Percentiles rank a stretch among this genome's conserved stretches.
These are phyloP conservation scores for Poeciliopsis infans DNA, from an alignment of 2,797 vertebrate species.

Conservation along the genomic window DNA sequence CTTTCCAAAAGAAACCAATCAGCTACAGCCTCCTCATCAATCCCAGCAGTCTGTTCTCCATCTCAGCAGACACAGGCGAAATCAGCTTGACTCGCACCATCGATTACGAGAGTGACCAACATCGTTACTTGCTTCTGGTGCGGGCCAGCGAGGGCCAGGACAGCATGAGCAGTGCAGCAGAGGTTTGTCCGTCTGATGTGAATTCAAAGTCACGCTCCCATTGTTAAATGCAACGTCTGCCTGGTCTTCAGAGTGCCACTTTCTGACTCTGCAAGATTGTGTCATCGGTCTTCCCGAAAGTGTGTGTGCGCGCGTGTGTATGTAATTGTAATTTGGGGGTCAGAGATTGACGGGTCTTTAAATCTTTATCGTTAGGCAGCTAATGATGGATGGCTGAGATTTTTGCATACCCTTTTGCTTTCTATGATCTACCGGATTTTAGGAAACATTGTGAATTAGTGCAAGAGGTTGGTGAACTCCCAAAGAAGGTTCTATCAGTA, in stretches of 20 bases:
- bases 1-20: slow-evolving; percentile 87
- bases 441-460: neutral
- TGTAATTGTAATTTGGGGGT: neutral
- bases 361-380: neutral
- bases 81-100: slow-evolving; percentile 83
- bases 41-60: slow-evolving; percentile 86
- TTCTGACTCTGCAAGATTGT: neutral
- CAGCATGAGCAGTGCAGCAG: slow-evolving; percentile 83
- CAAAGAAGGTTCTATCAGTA: neutral
- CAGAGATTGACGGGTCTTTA: neutral
- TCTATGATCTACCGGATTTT: neutral
- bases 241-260: neutral
- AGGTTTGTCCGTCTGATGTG: slow-evolving; percentile 73
- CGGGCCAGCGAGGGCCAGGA: slow-evolving; percentile 83
- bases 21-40: slow-evolving; percentile 88
- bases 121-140: slow-evolving; percentile 85
- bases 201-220: neutral
- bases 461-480: neutral
- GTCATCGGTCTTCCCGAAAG: neutral
- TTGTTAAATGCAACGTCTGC: neutral
- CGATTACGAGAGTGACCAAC: slow-evolving; percentile 88
- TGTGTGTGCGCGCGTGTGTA: neutral
- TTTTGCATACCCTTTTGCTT: neutral
- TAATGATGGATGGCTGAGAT: neutral
- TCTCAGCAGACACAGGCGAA: slow-evolving; percentile 81